Evolutionary conservation across 1,140 invertebrate genomes (phyloP).

Genomic region (Metopolophium dirhodum): DNA sequence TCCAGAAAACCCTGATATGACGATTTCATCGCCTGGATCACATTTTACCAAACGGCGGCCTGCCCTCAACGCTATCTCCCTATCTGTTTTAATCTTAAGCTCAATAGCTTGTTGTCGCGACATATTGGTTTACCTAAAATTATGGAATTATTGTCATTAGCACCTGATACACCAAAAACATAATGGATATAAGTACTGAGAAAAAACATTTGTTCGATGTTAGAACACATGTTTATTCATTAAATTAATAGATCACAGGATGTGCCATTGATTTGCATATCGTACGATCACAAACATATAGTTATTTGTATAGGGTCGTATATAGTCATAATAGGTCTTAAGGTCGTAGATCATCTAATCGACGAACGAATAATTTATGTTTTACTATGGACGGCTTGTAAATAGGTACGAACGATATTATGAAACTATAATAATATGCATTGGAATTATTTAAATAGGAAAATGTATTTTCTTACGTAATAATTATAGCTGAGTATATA

Average conservation of each 20-base stretch:
- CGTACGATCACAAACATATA: neutral
- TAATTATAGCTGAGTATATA: neutral
- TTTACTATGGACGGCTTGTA: neutral
- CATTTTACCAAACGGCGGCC: slow-evolving; percentile 60
- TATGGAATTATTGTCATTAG: neutral
- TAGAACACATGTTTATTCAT: slow-evolving; percentile 33
- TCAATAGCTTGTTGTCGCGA: slow-evolving; percentile 54
- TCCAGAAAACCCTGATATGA: slow-evolving; percentile 82
- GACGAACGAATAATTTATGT: slow-evolving; percentile 1
- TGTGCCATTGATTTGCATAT: slow-evolving; percentile 46
- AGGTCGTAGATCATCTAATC: slow-evolving; percentile 14
- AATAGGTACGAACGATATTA: neutral
- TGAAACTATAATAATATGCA: neutral
- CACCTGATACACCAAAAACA: neutral
- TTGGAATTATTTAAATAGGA: slow-evolving; percentile 7
- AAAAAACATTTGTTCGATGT: neutral
- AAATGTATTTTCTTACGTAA: neutral
- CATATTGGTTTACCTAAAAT: slow-evolving; percentile 20
- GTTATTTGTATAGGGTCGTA: neutral
- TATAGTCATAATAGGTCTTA: neutral
- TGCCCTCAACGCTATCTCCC: slow-evolving; percentile 59
- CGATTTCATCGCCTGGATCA: slow-evolving; percentile 76
- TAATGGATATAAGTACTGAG: neutral
- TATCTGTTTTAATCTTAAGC: slow-evolving; percentile 50
- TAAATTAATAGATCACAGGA: slow-evolving; percentile 32